These are phyloP conservation scores for Serinus canaria DNA, from an alignment of 2,113 vertebrate genomes.

Conservation along the genomic window DNA sequence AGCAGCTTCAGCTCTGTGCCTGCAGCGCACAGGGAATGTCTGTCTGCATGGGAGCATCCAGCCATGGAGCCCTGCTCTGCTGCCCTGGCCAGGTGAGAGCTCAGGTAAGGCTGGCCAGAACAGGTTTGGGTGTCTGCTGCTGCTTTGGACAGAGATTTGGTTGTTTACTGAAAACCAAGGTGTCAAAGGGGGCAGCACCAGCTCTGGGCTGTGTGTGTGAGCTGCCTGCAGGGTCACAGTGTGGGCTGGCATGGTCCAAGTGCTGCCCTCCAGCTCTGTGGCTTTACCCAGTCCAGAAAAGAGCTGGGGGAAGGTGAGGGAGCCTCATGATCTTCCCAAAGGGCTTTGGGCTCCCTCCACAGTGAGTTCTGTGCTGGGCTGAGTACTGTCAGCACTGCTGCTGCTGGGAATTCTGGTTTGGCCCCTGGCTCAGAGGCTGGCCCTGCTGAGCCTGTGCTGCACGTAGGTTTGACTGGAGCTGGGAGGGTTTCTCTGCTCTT, in stretches of 20 bases:
- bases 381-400: fast-evolving
- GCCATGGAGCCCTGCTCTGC: fast-evolving
- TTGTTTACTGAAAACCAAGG: neutral
- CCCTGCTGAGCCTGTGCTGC: neutral
- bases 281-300: neutral
- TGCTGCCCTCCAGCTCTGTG: neutral
- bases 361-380: neutral
- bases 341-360: neutral
- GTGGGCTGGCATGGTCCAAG: fast-evolving
- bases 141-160: neutral
- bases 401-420: neutral
- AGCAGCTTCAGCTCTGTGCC: neutral
- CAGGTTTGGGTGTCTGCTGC: fast-evolving
- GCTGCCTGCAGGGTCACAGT: neutral
- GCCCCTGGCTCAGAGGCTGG: neutral
- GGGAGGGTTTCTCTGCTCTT: slow-evolving; percentile 32
- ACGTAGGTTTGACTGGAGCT: neutral
- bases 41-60: fast-evolving
- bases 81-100: neutral
- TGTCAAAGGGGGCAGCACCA: neutral
- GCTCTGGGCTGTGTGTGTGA: neutral
- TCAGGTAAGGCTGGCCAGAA: neutral
- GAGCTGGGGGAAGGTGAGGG: neutral
- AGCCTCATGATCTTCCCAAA: neutral
- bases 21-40: neutral